These are phyloP conservation scores for Copidosoma floridanum DNA, from an alignment of 1,140 invertebrate genomes.

Conservation along the genomic window DNA sequence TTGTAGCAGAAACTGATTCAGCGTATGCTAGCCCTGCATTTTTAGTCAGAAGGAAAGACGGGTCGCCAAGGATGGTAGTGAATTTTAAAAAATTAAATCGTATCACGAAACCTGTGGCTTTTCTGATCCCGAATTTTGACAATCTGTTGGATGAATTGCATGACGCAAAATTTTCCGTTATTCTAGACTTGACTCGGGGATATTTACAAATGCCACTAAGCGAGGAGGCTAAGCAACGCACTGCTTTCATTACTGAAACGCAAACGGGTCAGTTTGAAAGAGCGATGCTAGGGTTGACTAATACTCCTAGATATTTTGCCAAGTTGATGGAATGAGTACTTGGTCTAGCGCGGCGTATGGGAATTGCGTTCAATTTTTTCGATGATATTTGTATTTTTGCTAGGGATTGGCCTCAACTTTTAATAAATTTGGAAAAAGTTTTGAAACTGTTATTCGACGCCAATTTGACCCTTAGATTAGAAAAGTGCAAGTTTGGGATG, in stretches of 20 bases:
- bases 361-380: too few relatives aligned
- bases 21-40: conserved; percentile 35
- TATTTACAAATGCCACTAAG: conserved; percentile 37
- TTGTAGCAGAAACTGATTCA: conserved; percentile 20
- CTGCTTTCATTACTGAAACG: conserved; percentile 24
- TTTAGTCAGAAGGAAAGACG: conserved; percentile 38
- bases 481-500: conserved; percentile 40
- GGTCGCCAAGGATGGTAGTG: conserved; percentile 33
- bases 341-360: too few relatives aligned
- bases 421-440: neutral
- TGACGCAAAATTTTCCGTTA: conserved; percentile 23
- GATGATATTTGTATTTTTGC: too few relatives aligned
- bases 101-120: conserved; percentile 33
- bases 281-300: too few relatives aligned
- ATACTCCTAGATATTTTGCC: too few relatives aligned
- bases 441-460: neutral
- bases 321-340: too few relatives aligned
- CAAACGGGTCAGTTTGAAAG: conserved; percentile 22
- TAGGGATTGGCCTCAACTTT: neutral
- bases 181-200: conserved; percentile 19
- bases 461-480: conserved; percentile 38
- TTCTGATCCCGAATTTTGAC: conserved; percentile 25
- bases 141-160: conserved; percentile 16
- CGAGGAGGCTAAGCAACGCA: conserved; percentile 8
- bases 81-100: conserved; percentile 54